These are phyloP conservation scores for Phoebastria nigripes DNA, from an alignment of 2,797 vertebrate genomes.

Conservation along the genomic window DNA sequence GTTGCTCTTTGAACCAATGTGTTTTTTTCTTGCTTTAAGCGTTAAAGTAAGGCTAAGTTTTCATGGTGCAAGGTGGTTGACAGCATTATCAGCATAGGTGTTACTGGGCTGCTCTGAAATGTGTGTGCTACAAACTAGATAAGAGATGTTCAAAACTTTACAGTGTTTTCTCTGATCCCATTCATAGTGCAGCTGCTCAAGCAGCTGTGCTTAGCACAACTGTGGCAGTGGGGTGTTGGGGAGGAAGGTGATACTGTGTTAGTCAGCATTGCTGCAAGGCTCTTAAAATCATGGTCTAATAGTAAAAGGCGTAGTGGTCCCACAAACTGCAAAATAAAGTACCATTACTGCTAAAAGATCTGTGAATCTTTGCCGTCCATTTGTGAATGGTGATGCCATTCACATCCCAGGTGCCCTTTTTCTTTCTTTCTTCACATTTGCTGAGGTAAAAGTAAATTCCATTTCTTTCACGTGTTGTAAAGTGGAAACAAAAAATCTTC, in stretches of 20 bases:
- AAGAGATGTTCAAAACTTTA: neutral
- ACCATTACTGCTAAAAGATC: neutral
- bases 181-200: conserved; percentile 7
- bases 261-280: neutral
- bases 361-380: neutral
- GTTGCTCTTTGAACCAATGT: neutral
- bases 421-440: neutral
- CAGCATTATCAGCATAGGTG: neutral
- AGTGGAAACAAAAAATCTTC: neutral
- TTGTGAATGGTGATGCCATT: neutral
- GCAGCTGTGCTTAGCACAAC: neutral
- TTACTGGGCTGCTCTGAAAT: neutral
- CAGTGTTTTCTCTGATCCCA: neutral
- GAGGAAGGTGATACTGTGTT: neutral
- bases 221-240: neutral
- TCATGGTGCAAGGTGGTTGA: neutral
- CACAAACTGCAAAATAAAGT: neutral
- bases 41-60: neutral
- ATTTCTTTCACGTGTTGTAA: neutral
- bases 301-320: neutral
- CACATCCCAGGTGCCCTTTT: neutral
- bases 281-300: neutral
- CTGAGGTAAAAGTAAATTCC: neutral
- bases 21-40: neutral
- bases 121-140: neutral